Evolutionary conservation across 2,113 vertebrate species (phyloP), one percentile per base, ranked within the genome.

Genomic region (Tor tambroides): DNA sequence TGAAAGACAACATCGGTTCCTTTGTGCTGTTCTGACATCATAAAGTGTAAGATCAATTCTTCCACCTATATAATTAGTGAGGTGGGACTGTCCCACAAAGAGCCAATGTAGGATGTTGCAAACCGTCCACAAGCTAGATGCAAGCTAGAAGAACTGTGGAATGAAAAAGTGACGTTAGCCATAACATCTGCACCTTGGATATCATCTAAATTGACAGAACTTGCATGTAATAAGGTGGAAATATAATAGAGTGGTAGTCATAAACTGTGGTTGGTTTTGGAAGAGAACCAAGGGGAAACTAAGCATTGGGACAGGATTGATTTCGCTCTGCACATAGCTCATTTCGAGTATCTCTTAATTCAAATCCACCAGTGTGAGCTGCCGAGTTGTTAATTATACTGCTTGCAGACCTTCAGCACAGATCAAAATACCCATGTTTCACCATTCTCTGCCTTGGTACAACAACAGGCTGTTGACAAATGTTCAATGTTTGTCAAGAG

Each of bases 331-430:
- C 69, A 72, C 35, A 28, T 78, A 54, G 75, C 75, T 78, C 46
- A 56, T 54, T 78, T 56, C 26, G 30, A 78, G 41, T 28, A 76
- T 49, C 74, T n/a, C 43, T 49, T 78, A 78, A 78, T 78, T 78
- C 76, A 78, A 78, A 78, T 78, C 76, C 76, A 78, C 43, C 17
- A 56, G 15, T 54, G 49, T 23, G 4, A 32, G 76, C 28, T 32
- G 76, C 76, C 1, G 76, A 78, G 46, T 78, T 78, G 76, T 78
- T 54, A 78, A 51, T 51, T 78, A 78, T 78, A 54, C 46, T 32
- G 26, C 49, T 54, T 26, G 51, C 15, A 78, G 46, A 54, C 26
- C 26, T 78, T 54, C 28, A 78, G 76, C 15, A 41, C 7, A 30
- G 17, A 32, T 78, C 17, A 32, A 23, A 56, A 78, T 49, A 76